Evolutionary conservation across 2,888 invertebrate species (phyloP), one percentile per base, ranked within the genome.

Genomic region (Resseliella maxima): DNA sequence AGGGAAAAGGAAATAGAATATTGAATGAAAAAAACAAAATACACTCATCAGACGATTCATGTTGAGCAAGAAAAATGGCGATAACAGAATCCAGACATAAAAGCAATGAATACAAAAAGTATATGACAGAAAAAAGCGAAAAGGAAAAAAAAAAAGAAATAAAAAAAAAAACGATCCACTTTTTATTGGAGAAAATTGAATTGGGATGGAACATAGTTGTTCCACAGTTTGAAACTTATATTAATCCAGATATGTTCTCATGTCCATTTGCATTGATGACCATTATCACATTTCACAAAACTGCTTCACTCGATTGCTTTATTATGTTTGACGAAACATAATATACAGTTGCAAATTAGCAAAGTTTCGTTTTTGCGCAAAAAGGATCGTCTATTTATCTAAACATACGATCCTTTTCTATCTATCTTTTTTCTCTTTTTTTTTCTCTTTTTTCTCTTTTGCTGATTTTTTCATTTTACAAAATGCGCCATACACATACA

Each of bases 31-130:
- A 50, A 50, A 50, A 50, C 5, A 50, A 50, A 21, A 18, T 50
- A 15, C 50, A 50, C 15, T 12, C 50, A 3, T 15, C 12, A 15
- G 18, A 50, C 59, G 8, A 8, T 59, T 2, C 59, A 59, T 59
- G 59, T 24, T 12, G 59, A 24, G 59, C 24, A 59, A 59, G n/a
- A 59, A 59, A 59, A 24, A 59, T 59, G 24, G 59, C 59, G 59
- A 59, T 59, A 59, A 59, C 59, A 24, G 24, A 59, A 59, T 59
- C 59, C 59, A 59, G 59, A 24, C 59, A 59, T 6, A 59, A 59
- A 41, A 41, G 41, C 41, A 41, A 12, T 12, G n/a, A n/a, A n/a
- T n/a, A n/a, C n/a, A n/a, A n/a, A n/a, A n/a, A n/a, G n/a, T n/a
- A n/a, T n/a, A n/a, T n/a, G n/a, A n/a, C n/a, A n/a, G n/a, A n/a